phyloP scores from a whole-genome alignment of 2,113 vertebrate species.

The Callospermophilus lateralis region DNA sequence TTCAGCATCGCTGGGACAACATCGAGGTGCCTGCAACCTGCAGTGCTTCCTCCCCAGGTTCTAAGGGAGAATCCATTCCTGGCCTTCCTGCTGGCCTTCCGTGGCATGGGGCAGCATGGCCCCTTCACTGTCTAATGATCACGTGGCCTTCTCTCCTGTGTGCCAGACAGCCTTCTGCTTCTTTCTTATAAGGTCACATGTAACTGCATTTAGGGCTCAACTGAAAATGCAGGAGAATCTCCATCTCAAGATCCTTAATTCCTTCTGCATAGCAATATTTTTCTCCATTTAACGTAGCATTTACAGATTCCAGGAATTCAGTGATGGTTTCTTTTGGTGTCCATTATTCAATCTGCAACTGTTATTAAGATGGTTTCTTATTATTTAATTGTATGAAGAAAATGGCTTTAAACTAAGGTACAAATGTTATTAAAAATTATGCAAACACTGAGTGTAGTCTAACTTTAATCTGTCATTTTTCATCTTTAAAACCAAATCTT shows the following conservation, averaged over 20 bases:
- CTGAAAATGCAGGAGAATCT: not conserved
- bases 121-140: not conserved
- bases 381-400: not conserved
- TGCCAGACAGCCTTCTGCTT: no score
- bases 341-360: not conserved
- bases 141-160: not conserved
- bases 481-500: not conserved
- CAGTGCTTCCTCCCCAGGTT: accelerated
- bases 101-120: accelerated
- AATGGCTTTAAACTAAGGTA: not conserved
- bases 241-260: not conserved
- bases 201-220: not conserved
- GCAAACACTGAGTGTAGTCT: not conserved
- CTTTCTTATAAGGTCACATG: not conserved
- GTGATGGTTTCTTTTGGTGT: not conserved
- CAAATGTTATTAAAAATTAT: not conserved
- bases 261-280: not conserved
- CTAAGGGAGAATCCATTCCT: not conserved
- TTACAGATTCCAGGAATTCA: not conserved
- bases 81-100: not conserved
- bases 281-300: not conserved
- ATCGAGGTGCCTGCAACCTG: not conserved
- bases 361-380: not conserved
- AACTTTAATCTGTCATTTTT: not conserved
- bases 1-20: accelerated